Conservation (phyloP, 2,797 vertebrate genomes). For the Oreochromis mossambicus region DNA sequence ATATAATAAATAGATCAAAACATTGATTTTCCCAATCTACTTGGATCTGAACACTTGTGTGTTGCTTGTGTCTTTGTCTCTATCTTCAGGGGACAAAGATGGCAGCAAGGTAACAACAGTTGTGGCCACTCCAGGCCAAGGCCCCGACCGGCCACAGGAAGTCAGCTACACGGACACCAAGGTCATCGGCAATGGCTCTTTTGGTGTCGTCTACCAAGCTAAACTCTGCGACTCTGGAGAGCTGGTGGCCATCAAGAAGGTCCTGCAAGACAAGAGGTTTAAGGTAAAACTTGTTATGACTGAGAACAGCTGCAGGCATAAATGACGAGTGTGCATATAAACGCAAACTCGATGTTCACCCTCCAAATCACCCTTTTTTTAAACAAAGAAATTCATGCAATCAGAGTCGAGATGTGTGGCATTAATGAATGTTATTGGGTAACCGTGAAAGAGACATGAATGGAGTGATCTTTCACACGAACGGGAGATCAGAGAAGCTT, state of each 20-base stretch:
- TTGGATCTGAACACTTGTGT: not conserved
- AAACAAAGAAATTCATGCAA: not conserved
- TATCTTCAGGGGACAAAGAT: slow-evolving; percentile 90
- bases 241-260: slow-evolving; percentile 98
- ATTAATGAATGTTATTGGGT: not conserved
- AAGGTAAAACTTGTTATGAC: slow-evolving; percentile 80
- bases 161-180: slow-evolving; percentile 99
- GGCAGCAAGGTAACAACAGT: slow-evolving; percentile 98
- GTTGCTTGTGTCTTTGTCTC: not conserved
- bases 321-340: not conserved
- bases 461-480: slow-evolving; percentile 38
- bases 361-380: not conserved
- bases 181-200: slow-evolving; percentile 98
- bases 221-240: slow-evolving; percentile 98
- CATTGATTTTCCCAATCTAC: not conserved
- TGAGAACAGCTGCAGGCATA: not conserved
- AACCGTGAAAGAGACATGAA: slow-evolving; percentile 23
- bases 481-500: slow-evolving; percentile 31
- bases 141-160: slow-evolving; percentile 96
- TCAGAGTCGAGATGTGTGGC: not conserved
- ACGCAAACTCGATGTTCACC: not conserved
- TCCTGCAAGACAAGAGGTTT: slow-evolving; percentile 98
- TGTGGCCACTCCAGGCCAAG: slow-evolving; percentile 96
- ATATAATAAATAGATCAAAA: not conserved
- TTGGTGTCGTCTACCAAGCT: slow-evolving; percentile 98